Conservation (phyloP, 1,140 invertebrate genomes). For the Sogatella furcifera region DNA sequence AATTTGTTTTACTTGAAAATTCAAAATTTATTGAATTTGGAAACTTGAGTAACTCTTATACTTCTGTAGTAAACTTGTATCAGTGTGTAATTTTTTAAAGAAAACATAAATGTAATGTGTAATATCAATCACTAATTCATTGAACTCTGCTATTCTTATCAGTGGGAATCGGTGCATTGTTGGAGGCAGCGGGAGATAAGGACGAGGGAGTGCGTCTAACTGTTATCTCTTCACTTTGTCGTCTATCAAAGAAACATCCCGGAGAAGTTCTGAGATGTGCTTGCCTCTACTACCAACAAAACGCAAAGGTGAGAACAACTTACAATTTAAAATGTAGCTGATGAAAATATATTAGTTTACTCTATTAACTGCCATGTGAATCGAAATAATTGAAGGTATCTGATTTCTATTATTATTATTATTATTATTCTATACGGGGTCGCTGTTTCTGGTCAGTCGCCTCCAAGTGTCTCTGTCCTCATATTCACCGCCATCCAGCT, state of each 20-base stretch:
- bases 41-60: no score
- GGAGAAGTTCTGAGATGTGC: constrained; percentile 38
- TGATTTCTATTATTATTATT: not conserved
- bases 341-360: not conserved
- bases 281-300: constrained; percentile 36
- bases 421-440: no score
- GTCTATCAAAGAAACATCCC: constrained; percentile 43
- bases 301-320: constrained; percentile 34
- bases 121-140: no score
- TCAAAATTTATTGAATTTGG: no score
- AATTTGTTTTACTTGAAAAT: no score
- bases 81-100: no score
- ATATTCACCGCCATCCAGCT: no score
- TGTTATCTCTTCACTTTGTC: constrained; percentile 40
- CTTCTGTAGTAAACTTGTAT: no score
- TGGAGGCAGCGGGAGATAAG: constrained; percentile 46
- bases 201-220: constrained; percentile 40
- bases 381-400: not conserved
- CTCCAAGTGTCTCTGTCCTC: no score
- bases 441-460: no score
- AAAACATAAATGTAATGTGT: no score
- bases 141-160: constrained; percentile 17
- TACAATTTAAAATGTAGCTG: not conserved
- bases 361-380: not conserved
- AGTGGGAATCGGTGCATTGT: constrained; percentile 45